phyloP scores from a whole-genome alignment of 2,888 invertebrate species.

The Andricus quercusramuli region DNA sequence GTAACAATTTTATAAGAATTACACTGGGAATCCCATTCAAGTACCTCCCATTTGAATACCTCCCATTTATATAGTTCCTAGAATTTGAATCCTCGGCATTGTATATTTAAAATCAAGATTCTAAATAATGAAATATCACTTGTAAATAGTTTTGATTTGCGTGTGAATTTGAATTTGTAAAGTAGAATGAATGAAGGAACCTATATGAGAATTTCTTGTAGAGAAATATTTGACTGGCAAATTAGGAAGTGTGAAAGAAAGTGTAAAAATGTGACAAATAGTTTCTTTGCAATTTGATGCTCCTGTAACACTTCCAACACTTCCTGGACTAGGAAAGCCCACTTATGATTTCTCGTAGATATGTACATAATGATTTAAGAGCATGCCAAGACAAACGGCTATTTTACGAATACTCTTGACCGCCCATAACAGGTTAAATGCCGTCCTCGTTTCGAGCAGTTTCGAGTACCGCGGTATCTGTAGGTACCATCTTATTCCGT shows the following conservation, averaged over 20 bases:
- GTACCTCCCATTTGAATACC: no score
- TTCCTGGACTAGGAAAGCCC: background rate
- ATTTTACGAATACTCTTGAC: conserved; percentile 14
- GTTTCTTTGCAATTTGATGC: background rate
- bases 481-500: conserved; percentile 1
- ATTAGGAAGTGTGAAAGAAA: background rate
- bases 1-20: background rate
- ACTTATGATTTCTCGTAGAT: conserved; percentile 2
- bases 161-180: background rate
- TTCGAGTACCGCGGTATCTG: background rate
- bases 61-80: no score
- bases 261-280: background rate
- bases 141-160: background rate
- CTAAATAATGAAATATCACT: background rate
- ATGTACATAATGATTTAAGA: conserved; percentile 26
- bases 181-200: background rate
- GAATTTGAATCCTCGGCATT: no score
- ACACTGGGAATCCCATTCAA: no score
- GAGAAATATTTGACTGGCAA: background rate
- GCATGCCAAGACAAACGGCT: conserved; percentile 14
- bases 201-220: background rate
- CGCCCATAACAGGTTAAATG: background rate
- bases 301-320: background rate
- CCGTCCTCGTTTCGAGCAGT: conserved; percentile 12
- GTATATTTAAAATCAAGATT: background rate